phyloP scores from a whole-genome alignment of 1,140 invertebrate species.

The Rhagoletis pomonella region DNA sequence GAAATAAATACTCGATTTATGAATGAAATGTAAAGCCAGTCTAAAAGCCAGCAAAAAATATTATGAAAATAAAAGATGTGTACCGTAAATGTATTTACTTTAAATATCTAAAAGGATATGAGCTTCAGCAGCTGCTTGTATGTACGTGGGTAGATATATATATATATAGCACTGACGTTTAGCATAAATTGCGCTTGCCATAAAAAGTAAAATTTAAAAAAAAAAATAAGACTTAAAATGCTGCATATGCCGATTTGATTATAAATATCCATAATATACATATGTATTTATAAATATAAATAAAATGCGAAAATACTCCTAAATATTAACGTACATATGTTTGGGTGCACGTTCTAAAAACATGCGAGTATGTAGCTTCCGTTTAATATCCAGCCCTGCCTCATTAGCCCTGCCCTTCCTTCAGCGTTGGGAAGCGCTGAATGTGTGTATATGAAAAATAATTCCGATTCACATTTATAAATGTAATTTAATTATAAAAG shows the following conservation, averaged over 20 bases:
- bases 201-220: too few relatives aligned
- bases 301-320: neutral
- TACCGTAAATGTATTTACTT: too few relatives aligned
- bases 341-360: neutral
- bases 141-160: neutral
- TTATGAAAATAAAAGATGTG: too few relatives aligned
- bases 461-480: neutral
- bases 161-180: neutral
- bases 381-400: constrained; percentile 19
- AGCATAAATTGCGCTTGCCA: neutral
- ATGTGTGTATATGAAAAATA: neutral
- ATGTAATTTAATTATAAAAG: constrained; percentile 15
- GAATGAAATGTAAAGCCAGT: neutral
- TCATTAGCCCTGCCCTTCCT: constrained; percentile 16
- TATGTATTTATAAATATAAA: neutral
- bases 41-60: too few relatives aligned
- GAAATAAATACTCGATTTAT: neutral
- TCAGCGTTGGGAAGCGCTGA: neutral
- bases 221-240: too few relatives aligned
- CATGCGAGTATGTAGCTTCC: neutral
- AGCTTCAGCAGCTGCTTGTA: neutral
- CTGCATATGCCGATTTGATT: too few relatives aligned
- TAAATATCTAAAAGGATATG: too few relatives aligned
- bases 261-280: neutral
- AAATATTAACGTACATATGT: too few relatives aligned